These are phyloP conservation scores for Oithona nana DNA, from an alignment of 2,888 invertebrate genomes.

Conservation along the genomic window DNA sequence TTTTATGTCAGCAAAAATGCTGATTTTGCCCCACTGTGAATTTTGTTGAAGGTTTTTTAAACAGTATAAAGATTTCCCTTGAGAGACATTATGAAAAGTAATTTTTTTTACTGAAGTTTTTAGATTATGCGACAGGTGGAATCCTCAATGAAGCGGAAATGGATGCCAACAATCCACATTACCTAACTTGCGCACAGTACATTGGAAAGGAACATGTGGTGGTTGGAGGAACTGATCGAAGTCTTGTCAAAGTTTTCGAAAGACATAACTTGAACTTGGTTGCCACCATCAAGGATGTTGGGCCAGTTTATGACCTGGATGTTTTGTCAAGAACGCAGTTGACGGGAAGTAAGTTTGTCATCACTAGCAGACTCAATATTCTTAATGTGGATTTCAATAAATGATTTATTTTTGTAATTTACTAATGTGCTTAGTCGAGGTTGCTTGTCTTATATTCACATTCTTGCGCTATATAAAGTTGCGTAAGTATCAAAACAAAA, in stretches of 20 bases:
- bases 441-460: no score
- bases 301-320: neutral
- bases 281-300: slow-evolving; percentile 1
- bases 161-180: neutral
- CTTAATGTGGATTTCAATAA: neutral
- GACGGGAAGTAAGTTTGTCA: neutral
- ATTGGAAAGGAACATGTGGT: slow-evolving; percentile 2
- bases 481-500: no score
- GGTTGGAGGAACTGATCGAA: neutral
- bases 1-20: no score
- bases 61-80: no score
- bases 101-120: neutral
- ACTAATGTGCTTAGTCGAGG: neutral
- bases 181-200: slow-evolving; percentile 7
- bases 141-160: neutral
- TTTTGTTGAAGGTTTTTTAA: no score
- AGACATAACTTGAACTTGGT: neutral
- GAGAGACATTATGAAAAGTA: neutral
- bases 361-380: neutral
- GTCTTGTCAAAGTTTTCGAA: neutral
- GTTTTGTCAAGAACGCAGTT: neutral
- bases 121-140: slow-evolving; percentile 5
- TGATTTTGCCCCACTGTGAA: no score
- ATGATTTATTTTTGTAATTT: slow-evolving; percentile 1
- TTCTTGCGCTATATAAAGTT: no score